Base-by-base conservation (phyloP, 2,113 vertebrate species). In the Hyaena hyaena region DNA sequence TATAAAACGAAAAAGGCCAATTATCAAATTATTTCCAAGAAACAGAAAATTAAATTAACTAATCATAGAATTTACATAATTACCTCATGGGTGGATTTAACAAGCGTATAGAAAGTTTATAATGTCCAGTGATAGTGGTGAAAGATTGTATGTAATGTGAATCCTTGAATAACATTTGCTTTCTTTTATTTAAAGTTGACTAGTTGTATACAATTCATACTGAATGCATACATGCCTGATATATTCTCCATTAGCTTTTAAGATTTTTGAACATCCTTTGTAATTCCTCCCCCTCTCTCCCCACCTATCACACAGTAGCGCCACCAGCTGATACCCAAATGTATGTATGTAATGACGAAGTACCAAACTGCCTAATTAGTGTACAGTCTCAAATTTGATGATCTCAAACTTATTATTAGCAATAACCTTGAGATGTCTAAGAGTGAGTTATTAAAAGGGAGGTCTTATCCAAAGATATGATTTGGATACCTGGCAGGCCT, bases 371-470 rank as follows among this genome's bases (percentile, higher is more conserved):
- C 48, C 39, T 88, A 63, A 84, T 94, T 95, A 93, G 23, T 45
- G 26, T 31, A n/a, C 26, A 86, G n/a, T 69, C 26, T 81, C 81
- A 86, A 39, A 66, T 81, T 82, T 83, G 33, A 86, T 73, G 43
- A 7, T 33, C 26, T 93, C 87, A 92, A 63, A 79, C 45, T 45
- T 7, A 9, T 31, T 87, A 94, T 87, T 87, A 83, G 11, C 80
- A 95, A 63, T 91, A 84, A 93, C 80, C 55, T 90, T 95, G 92
- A 97, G 33, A 7, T 87, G 17, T 82, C 93, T 84, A 43, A 53
- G 45, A 48, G 0, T 89, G 85, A 50, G 35, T 79, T 95, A 95
- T 88, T 94, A 81, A 88, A 89, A 97, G 19, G 39, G n/a, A 74
- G 31, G 45, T 68, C 50, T 95, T 69, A 80, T 76, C 63, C 45